A percentile compares a stretch with the other conserved stretches of the same genome.
These are phyloP conservation scores for Caenorhabditis remanei DNA, from an alignment of 1,140 invertebrate genomes.

Conservation along the genomic window DNA sequence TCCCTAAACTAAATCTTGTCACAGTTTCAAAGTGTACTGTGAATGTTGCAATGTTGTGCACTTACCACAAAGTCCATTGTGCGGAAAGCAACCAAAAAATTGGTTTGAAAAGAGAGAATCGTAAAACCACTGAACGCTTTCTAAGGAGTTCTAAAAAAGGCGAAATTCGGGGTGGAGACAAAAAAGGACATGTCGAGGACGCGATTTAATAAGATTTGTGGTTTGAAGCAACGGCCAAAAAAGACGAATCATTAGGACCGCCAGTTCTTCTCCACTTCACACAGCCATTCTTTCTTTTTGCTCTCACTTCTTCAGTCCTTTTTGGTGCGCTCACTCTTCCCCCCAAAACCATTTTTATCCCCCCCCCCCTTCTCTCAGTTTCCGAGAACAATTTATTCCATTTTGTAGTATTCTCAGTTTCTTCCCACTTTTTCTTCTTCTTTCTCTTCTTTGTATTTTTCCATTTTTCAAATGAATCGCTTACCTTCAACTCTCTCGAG, in stretches of 20 bases:
- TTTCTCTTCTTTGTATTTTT: background rate
- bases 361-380: background rate
- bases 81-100: no score
- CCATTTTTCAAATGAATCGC: background rate
- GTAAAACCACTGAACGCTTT: background rate
- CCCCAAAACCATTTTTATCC: background rate
- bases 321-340: background rate
- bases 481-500: slow-evolving; percentile 54
- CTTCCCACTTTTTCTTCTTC: background rate
- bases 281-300: slow-evolving; percentile 20
- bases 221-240: slow-evolving; percentile 35
- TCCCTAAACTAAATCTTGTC: no score
- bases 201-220: slow-evolving; percentile 12
- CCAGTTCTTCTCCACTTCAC: slow-evolving; percentile 25
- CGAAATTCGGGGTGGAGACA: slow-evolving; percentile 8
- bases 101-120: no score
- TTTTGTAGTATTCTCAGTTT: background rate
- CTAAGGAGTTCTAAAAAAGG: background rate
- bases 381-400: slow-evolving; percentile 45
- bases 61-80: no score
- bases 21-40: no score
- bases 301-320: slow-evolving; percentile 31
- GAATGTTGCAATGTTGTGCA: no score
- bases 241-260: slow-evolving; percentile 34
- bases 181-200: slow-evolving; percentile 27